A percentile compares a stretch with the other conserved stretches of the same genome.
phyloP scores from a whole-genome alignment of 1,140 invertebrate species.

The Cardiocondyla obscurior region DNA sequence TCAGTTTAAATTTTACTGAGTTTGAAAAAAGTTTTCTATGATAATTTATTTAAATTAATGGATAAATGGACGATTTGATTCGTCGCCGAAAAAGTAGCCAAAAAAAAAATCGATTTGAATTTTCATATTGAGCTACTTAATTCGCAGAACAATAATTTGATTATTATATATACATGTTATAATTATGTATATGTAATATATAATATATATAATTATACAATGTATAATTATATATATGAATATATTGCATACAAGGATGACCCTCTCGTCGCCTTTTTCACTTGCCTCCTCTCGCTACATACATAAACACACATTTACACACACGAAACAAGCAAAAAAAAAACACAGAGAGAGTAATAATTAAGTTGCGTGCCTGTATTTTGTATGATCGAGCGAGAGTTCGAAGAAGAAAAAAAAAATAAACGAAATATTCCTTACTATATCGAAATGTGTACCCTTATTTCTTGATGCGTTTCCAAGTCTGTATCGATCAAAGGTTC shows the following conservation, averaged over 20 bases:
- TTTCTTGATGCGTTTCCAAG: conserved; percentile 85
- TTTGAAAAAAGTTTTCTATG: neutral
- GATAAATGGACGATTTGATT: neutral
- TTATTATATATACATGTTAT: conserved; percentile 49
- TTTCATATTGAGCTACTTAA: conserved; percentile 52
- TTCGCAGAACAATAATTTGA: conserved; percentile 61
- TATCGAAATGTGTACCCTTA: conserved; percentile 82
- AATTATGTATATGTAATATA: neutral
- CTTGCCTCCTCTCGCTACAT: conserved; percentile 21
- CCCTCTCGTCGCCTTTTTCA: conserved; percentile 53
- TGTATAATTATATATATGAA: neutral
- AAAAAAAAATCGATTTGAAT: neutral
- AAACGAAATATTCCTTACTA: conserved; percentile 83
- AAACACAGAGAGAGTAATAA: conserved; percentile 70
- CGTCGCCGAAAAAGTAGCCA: neutral
- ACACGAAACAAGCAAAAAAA: neutral
- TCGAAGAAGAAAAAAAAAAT: conserved; percentile 78
- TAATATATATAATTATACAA: neutral
- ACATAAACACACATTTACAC: neutral
- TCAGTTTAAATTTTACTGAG: neutral
- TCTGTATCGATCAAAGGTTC: conserved; percentile 84
- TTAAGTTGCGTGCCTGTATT: conserved; percentile 83
- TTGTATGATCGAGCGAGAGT: conserved; percentile 83
- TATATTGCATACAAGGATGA: conserved; percentile 53
- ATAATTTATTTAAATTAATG: conserved; percentile 30